Conservation (phyloP, 2,888 invertebrate genomes). For the Macaria notata region DNA sequence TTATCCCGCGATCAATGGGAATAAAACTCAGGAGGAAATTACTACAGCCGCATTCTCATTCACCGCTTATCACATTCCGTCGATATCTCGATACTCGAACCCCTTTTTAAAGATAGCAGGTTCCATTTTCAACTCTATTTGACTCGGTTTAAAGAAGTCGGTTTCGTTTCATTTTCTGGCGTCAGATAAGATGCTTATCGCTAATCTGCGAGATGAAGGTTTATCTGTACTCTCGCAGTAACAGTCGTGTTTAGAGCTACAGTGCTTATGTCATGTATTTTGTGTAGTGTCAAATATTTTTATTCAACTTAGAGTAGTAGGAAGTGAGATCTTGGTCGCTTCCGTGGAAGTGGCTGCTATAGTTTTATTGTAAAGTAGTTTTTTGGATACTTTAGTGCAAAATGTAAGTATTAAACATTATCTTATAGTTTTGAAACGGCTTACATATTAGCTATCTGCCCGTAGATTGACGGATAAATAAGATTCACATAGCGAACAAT, state of each 20-base stretch:
- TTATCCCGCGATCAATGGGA: slow-evolving; percentile 27
- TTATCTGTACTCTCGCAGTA: slow-evolving; percentile 38
- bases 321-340: slow-evolving; percentile 19
- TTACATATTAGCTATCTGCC: too few relatives aligned
- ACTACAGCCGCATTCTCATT: slow-evolving; percentile 33
- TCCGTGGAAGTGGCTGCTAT: slow-evolving; percentile 15
- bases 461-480: too few relatives aligned
- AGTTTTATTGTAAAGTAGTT: too few relatives aligned
- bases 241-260: slow-evolving; percentile 16
- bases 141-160: slow-evolving; percentile 24
- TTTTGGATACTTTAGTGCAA: background rate
- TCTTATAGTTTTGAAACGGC: too few relatives aligned
- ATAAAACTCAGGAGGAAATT: slow-evolving; percentile 33
- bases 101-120: slow-evolving; percentile 27
- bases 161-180: slow-evolving; percentile 12
- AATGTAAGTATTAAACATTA: slow-evolving; percentile 4
- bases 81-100: slow-evolving; percentile 22
- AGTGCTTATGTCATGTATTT: background rate
- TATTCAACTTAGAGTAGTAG: background rate
- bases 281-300: slow-evolving; percentile 22
- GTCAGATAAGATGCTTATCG: slow-evolving; percentile 32
- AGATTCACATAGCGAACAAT: too few relatives aligned
- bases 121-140: slow-evolving; percentile 29
- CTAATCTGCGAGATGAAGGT: slow-evolving; percentile 30
- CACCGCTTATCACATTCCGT: slow-evolving; percentile 35